Percentiles rank a stretch among this genome's conserved stretches.
Conservation (phyloP, 2,797 vertebrate genomes). For the Psittacula derbiana region DNA sequence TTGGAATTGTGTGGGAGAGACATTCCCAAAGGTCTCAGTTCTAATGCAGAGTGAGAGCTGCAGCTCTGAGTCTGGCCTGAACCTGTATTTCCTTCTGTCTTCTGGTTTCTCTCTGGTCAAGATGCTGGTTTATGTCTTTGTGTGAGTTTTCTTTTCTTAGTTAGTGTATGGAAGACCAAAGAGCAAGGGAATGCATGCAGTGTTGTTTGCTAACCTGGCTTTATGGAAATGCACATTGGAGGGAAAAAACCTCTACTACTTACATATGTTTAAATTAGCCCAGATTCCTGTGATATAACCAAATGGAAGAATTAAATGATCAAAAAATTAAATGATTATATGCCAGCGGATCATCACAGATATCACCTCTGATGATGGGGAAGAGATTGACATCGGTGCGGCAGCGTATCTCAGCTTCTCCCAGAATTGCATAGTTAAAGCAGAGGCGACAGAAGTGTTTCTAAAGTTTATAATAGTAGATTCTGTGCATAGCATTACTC, state of each 20-base stretch:
- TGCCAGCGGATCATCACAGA: background rate
- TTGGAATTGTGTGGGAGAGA: background rate
- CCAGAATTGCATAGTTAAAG: accelerated
- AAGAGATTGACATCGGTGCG: background rate
- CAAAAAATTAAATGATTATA: background rate
- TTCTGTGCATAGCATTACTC: background rate
- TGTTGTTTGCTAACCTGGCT: background rate
- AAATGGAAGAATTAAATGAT: background rate
- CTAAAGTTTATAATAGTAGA: background rate
- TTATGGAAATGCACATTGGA: background rate
- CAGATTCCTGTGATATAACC: background rate
- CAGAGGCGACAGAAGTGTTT: background rate
- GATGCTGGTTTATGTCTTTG: background rate
- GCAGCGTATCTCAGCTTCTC: accelerated
- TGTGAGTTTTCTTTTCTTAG: background rate
- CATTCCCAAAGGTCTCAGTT: accelerated
- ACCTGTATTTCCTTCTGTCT: background rate
- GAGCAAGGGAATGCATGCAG: background rate
- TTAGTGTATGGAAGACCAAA: background rate
- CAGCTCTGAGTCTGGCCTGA: background rate
- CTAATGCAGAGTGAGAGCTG: background rate
- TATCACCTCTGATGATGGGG: background rate
- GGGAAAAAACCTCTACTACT: background rate
- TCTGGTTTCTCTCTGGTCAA: background rate
- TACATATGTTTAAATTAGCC: background rate